Conservation (phyloP, 1,140 invertebrate genomes). For the Drosophila truncata region DNA sequence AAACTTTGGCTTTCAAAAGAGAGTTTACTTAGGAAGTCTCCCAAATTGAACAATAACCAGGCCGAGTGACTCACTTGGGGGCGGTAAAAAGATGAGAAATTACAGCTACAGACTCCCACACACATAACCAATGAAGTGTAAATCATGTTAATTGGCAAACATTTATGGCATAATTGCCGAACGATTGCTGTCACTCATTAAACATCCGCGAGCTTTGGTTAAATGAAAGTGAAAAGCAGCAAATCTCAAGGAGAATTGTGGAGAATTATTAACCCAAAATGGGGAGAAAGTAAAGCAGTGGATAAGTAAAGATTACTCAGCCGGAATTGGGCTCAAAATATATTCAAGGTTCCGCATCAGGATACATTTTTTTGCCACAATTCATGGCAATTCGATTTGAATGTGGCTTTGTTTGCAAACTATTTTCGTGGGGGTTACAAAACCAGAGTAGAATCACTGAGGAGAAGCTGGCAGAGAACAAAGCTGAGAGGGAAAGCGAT, state of each 20-base stretch:
- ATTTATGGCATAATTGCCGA: constrained; percentile 72
- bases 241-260: constrained; percentile 27
- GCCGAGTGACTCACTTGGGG: constrained; percentile 2
- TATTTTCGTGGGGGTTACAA: constrained; percentile 8
- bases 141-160: constrained; percentile 78
- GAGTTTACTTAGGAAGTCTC: constrained; percentile 5
- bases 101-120: constrained; percentile 14
- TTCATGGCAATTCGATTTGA: constrained; percentile 44
- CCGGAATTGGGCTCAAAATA: no score
- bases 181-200: constrained; percentile 51
- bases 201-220: constrained; percentile 45
- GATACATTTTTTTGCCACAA: not conserved
- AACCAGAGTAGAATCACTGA: not conserved
- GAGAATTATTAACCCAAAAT: constrained; percentile 4
- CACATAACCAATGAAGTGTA: constrained; percentile 52
- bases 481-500: constrained; percentile 44
- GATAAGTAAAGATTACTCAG: constrained; percentile 8
- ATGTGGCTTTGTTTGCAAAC: constrained; percentile 53
- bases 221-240: constrained; percentile 70
- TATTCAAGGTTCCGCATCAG: constrained; percentile 1
- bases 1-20: constrained; percentile 10
- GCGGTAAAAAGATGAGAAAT: not conserved
- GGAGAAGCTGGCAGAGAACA: constrained; percentile 19
- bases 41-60: constrained; percentile 4
- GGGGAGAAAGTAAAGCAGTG: constrained; percentile 44